A percentile compares a stretch with the other conserved stretches of the same genome.
Evolutionary conservation across 2,797 vertebrate species (phyloP).

Genomic region (Ptychadena robeensis): DNA sequence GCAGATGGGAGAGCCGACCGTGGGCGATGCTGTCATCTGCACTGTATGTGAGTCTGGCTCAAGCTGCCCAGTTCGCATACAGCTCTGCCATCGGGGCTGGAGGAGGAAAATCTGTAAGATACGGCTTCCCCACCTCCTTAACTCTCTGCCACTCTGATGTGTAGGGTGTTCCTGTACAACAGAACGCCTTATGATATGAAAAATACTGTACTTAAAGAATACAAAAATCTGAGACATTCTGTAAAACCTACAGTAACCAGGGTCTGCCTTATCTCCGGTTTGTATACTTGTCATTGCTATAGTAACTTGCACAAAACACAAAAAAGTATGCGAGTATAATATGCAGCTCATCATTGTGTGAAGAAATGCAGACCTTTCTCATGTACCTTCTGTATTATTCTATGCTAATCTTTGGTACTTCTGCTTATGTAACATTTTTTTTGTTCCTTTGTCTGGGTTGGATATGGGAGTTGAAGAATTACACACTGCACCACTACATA

Average conservation of each 20-base stretch:
- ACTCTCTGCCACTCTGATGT: no score
- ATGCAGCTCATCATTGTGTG: neutral
- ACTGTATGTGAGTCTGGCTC: no score
- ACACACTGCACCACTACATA: neutral
- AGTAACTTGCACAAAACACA: slow-evolving; percentile 11
- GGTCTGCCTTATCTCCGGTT: slow-evolving; percentile 21
- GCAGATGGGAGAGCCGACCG: no score
- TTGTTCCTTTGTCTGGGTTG: neutral
- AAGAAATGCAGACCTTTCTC: slow-evolving; percentile 44
- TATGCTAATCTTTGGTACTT: slow-evolving; percentile 42
- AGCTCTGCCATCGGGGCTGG: no score
- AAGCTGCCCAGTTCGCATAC: no score
- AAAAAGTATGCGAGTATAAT: neutral
- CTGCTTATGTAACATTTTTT: slow-evolving; percentile 34
- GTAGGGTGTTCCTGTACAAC: no score
- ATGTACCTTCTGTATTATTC: slow-evolving; percentile 37
- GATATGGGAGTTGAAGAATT: slow-evolving; percentile 26
- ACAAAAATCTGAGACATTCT: neutral
- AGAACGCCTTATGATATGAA: no score
- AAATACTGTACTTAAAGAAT: neutral
- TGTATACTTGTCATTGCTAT: slow-evolving; percentile 32
- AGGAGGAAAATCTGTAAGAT: no score
- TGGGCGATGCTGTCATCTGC: no score
- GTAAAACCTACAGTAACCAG: neutral
- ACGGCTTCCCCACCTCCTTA: no score